Percentiles rank a stretch among this genome's conserved stretches.
Conservation (phyloP, 2,797 vertebrate genomes). For the Lacerta viridis region DNA sequence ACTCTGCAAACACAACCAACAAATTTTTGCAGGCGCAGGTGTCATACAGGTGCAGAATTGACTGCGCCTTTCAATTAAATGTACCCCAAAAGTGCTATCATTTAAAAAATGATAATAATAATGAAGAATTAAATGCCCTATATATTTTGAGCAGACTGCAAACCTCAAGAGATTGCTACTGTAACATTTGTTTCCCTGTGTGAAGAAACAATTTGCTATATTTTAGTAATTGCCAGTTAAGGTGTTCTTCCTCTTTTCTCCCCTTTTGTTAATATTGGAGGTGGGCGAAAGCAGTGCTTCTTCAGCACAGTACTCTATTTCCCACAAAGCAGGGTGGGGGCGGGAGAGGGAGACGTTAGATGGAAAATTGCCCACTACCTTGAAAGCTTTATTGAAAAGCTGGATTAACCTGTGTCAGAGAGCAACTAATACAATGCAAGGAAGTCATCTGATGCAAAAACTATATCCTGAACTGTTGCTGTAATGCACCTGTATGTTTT, state of each 20-base stretch:
- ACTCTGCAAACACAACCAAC: background rate
- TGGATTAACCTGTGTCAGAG: background rate
- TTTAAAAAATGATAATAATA: background rate
- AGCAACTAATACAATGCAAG: background rate
- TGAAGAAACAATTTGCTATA: background rate
- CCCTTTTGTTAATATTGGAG: background rate
- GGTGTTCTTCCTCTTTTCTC: too few species aligned
- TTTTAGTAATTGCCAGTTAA: background rate
- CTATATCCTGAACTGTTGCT: background rate
- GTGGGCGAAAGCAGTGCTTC: background rate
- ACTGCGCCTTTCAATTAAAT: background rate
- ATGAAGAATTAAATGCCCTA: background rate
- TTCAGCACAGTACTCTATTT: background rate
- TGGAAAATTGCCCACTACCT: background rate
- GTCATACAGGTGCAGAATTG: background rate
- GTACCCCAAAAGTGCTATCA: too few species aligned
- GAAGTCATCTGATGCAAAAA: background rate
- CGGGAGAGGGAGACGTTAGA: background rate
- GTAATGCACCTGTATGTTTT: slow-evolving; percentile 24
- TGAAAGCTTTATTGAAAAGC: background rate
- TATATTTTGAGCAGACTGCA: background rate
- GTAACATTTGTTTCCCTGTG: background rate
- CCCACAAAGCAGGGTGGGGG: too few species aligned
- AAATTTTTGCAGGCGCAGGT: background rate
- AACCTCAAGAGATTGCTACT: background rate